phyloP scores from a whole-genome alignment of 92 coral and sea anemone genomes.

The Epizoanthus rinbou region DNA sequence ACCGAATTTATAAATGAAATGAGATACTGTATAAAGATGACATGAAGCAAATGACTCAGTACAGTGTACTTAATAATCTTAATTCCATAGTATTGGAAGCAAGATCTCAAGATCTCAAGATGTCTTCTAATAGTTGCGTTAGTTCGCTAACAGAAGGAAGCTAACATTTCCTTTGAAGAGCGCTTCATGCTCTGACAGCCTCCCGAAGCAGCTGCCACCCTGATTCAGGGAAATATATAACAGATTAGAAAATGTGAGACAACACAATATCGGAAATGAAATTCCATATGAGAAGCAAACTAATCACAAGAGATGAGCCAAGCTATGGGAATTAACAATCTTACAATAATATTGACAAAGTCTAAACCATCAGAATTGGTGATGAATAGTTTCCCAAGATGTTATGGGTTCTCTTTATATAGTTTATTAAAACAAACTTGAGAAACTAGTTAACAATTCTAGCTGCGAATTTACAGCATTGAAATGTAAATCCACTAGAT shows the following conservation, averaged over 20 bases:
- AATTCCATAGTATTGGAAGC: too few species aligned
- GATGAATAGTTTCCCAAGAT: neutral
- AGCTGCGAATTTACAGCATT: neutral
- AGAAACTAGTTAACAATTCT: neutral
- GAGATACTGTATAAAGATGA: too few species aligned
- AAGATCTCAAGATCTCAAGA: too few species aligned
- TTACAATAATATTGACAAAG: slow-evolving; percentile 11
- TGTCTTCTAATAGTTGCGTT: neutral
- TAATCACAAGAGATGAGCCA: neutral
- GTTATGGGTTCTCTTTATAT: neutral
- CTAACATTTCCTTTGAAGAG: neutral
- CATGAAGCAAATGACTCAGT: too few species aligned
- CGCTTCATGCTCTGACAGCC: too few species aligned
- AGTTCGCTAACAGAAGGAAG: neutral
- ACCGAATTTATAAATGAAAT: too few species aligned
- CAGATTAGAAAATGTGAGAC: neutral
- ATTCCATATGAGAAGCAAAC: neutral
- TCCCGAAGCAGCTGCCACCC: too few species aligned
- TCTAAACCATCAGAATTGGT: neutral
- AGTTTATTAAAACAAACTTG: neutral
- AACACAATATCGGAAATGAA: slow-evolving; percentile 16
- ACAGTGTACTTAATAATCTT: too few species aligned
- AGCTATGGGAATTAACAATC: slow-evolving; percentile 10
- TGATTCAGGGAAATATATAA: neutral
- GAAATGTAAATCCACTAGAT: slow-evolving; percentile 7